Evolutionary conservation across 1,140 invertebrate species (phyloP).

Genomic region (Mercenaria mercenaria): DNA sequence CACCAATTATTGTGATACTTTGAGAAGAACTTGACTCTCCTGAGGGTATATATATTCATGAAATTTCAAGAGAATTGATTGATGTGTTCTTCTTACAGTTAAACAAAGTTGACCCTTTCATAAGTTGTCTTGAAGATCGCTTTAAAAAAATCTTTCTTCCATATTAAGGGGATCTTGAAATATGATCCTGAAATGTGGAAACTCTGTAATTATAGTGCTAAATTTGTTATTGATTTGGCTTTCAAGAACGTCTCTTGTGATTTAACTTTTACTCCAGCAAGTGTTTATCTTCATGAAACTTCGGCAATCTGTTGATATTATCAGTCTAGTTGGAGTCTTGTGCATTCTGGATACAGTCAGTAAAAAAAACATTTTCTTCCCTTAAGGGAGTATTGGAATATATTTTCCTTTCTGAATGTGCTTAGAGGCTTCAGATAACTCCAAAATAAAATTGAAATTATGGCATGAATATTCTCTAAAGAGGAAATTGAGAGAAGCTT

Average conservation of each 20-base stretch:
- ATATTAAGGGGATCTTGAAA: too few species aligned
- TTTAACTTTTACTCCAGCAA: neutral
- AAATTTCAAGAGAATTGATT: too few species aligned
- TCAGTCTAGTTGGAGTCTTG: neutral
- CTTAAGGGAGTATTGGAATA: neutral
- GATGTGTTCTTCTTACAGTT: too few species aligned
- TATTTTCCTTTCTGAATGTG: neutral
- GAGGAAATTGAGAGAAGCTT: too few species aligned
- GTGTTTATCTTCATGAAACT: neutral
- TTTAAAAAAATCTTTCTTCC: too few species aligned
- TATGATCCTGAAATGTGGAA: neutral
- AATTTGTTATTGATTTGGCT: neutral
- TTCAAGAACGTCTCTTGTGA: slow-evolving; percentile 5
- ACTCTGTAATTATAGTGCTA: neutral
- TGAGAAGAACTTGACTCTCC: too few species aligned
- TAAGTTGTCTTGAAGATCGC: too few species aligned
- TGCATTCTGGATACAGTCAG: neutral
- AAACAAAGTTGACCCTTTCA: too few species aligned
- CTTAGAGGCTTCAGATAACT: neutral
- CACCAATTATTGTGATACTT: too few species aligned
- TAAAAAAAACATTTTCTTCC: neutral
- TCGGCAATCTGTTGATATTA: neutral
- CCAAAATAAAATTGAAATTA: too few species aligned
- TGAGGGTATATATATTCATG: too few species aligned
- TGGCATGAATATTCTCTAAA: too few species aligned